Conservation (phyloP, 2,113 vertebrate genomes). For the Dermatemys mawii region DNA sequence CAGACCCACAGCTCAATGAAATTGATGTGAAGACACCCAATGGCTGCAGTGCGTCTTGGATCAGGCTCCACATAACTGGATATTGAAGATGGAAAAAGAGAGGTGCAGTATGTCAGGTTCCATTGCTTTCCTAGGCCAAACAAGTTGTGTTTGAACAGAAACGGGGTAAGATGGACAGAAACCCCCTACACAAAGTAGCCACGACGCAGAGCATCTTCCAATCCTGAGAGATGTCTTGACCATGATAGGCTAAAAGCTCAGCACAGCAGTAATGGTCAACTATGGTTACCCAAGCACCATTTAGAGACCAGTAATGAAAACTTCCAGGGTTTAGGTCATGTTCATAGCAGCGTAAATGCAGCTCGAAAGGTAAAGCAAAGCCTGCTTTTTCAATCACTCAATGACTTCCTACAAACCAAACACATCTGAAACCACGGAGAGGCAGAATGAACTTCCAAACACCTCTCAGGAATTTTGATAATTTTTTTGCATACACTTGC, state of each 20-base stretch:
- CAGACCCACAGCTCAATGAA: not conserved
- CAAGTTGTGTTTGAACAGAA: not conserved
- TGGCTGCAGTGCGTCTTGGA: slow-evolving; percentile 12
- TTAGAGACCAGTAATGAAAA: rapidly evolving
- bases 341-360: rapidly evolving
- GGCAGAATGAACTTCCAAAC: not conserved
- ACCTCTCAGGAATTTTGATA: not conserved
- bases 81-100: not conserved
- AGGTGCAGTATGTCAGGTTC: not conserved
- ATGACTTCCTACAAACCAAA: rapidly evolving
- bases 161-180: not conserved
- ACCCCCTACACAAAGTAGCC: not conserved
- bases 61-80: slow-evolving; percentile 14
- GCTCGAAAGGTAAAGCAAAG: not conserved
- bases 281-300: rapidly evolving
- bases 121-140: slow-evolving; percentile 38
- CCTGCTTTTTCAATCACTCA: not conserved
- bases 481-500: not conserved
- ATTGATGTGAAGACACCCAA: not conserved
- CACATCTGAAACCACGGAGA: rapidly evolving
- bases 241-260: rapidly evolving
- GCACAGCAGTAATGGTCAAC: rapidly evolving
- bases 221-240: not conserved
- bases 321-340: rapidly evolving
- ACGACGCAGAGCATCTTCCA: not conserved